Percentiles rank a stretch among this genome's conserved stretches.
Evolutionary conservation across 2,113 vertebrate genomes (phyloP).

Genomic region (Passer domesticus): DNA sequence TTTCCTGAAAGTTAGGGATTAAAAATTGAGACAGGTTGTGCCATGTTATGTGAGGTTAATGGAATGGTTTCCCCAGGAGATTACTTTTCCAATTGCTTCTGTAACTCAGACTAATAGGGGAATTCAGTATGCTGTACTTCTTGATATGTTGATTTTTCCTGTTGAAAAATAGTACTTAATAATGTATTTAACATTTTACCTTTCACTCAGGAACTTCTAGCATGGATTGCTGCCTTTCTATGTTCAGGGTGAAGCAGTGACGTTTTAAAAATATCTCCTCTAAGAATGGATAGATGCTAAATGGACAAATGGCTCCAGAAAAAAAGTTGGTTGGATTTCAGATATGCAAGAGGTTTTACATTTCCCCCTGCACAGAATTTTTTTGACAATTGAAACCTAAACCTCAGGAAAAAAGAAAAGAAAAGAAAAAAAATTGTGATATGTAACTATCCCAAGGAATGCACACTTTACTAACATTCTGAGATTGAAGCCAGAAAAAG

Average conservation of each 20-base stretch:
- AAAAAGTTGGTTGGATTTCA: background rate
- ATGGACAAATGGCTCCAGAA: background rate
- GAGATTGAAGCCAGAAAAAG: background rate
- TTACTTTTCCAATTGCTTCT: background rate
- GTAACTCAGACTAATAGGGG: background rate
- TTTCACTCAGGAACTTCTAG: background rate
- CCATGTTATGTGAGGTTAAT: background rate
- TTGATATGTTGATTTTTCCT: background rate
- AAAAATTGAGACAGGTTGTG: background rate
- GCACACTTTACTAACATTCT: background rate
- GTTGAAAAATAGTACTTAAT: background rate
- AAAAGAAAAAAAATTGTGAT: rapidly evolving
- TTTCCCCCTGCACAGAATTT: background rate
- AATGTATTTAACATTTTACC: background rate
- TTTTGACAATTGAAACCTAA: background rate
- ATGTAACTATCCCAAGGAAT: background rate
- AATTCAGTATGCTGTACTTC: background rate
- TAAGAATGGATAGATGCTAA: background rate
- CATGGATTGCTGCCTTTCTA: background rate
- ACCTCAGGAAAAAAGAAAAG: background rate
- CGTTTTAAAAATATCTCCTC: background rate
- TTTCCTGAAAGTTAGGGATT: background rate
- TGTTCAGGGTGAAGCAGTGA: rapidly evolving
- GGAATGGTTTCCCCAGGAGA: background rate
- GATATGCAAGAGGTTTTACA: background rate